A percentile compares a stretch with the other conserved stretches of the same genome.
Conservation (phyloP, 2,113 vertebrate species). For the Drymodes brunneopygia region DNA sequence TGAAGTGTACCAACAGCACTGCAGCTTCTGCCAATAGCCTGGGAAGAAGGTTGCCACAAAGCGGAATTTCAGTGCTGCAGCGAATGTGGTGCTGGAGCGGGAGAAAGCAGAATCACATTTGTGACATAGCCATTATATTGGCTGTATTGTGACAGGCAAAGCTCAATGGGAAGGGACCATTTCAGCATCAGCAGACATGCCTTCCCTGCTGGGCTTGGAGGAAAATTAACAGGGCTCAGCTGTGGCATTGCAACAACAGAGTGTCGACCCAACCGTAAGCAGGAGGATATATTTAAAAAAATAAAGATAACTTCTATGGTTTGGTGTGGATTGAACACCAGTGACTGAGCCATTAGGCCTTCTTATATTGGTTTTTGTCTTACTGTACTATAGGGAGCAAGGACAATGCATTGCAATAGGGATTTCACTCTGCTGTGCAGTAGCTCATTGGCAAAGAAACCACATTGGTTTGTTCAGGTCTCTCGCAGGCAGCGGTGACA, state of each 20-base stretch:
- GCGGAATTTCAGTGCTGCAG: not conserved
- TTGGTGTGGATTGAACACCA: not conserved
- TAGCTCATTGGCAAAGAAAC: not conserved
- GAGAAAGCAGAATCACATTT: constrained; percentile 8
- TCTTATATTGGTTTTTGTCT: not conserved
- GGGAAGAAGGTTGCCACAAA: not conserved
- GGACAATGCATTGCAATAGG: not conserved
- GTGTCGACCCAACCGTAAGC: not conserved
- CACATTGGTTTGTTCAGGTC: not conserved
- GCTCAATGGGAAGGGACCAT: constrained; percentile 41
- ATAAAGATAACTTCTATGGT: not conserved
- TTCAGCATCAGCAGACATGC: constrained; percentile 13
- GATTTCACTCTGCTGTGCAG: not conserved
- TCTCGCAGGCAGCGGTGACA: not conserved
- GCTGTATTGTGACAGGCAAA: constrained; percentile 28
- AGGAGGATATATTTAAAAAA: not conserved
- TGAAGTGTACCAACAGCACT: not conserved
- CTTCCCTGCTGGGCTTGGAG: constrained; percentile 30
- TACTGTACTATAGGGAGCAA: not conserved
- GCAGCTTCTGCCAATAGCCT: not conserved
- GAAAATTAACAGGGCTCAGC: constrained; percentile 64
- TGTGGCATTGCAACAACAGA: not conserved
- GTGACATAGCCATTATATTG: constrained; percentile 47
- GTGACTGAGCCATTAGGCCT: not conserved
- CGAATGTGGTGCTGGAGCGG: constrained; percentile 32